Conservation (phyloP, 2,888 invertebrate genomes). For the Hybos culiciformis region DNA sequence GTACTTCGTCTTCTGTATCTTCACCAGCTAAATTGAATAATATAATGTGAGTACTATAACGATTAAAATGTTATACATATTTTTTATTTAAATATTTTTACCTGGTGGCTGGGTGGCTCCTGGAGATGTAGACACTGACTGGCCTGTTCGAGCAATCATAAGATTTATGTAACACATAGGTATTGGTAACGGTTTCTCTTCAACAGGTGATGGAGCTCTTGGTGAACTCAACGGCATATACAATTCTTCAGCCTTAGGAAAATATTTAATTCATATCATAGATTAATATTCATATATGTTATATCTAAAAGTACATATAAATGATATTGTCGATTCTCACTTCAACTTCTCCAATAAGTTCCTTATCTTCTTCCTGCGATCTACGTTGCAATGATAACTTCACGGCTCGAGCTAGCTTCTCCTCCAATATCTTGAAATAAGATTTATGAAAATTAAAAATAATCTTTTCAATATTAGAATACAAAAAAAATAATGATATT, state of each 20-base stretch:
- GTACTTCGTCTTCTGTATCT: conserved; percentile 74
- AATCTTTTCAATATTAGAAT: neutral
- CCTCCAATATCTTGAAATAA: conserved; percentile 12
- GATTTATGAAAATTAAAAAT: neutral
- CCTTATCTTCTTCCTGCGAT: conserved; percentile 14
- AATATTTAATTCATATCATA: conserved; percentile 13
- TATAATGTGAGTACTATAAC: neutral
- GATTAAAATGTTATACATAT: neutral
- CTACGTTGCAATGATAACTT: neutral
- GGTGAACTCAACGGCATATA: conserved; percentile 23
- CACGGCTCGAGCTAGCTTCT: conserved; percentile 11
- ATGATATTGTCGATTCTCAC: too few relatives aligned
- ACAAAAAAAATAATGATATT: neutral
- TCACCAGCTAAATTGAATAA: conserved; percentile 37
- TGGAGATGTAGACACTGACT: conserved; percentile 32
- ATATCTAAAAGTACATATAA: neutral
- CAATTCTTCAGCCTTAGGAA: conserved; percentile 18
- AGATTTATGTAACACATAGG: conserved; percentile 35
- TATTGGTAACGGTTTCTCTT: conserved; percentile 32
- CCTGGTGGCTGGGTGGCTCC: conserved; percentile 32
- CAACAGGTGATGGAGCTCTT: conserved; percentile 23
- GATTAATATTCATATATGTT: neutral
- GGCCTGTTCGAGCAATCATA: conserved; percentile 29
- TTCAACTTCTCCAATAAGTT: conserved; percentile 16
- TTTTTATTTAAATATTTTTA: conserved; percentile 13